Evolutionary conservation across 1,140 invertebrate species (phyloP).

Genomic region (Drosophila takahashii): DNA sequence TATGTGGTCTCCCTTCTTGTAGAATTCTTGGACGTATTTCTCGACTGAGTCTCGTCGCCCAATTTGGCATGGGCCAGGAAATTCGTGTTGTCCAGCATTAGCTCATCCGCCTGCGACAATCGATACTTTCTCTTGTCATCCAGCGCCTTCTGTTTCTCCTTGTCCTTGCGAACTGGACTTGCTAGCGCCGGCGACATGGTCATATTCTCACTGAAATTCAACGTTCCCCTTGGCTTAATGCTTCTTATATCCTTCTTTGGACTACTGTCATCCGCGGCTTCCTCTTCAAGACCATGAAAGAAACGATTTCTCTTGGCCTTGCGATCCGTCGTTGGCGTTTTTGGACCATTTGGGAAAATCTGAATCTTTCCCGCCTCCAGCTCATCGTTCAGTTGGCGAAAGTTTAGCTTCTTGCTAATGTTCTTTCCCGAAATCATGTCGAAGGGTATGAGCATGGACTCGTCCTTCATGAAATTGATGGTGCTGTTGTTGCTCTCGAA

Average conservation of each 20-base stretch:
- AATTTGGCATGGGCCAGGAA: constrained; percentile 65
- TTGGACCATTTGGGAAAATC: constrained; percentile 60
- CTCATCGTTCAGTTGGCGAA: constrained; percentile 59
- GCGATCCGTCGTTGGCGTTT: constrained; percentile 55
- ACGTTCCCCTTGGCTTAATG: constrained; percentile 37
- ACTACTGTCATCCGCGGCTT: neutral
- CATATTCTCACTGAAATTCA: constrained; percentile 64
- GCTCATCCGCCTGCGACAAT: constrained; percentile 64
- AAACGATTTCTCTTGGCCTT: constrained; percentile 14
- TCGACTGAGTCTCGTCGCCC: constrained; percentile 65
- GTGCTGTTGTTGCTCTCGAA: constrained; percentile 20
- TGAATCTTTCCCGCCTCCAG: constrained; percentile 59
- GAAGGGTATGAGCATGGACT: constrained; percentile 52
- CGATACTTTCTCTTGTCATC: constrained; percentile 48
- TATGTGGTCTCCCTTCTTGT: constrained; percentile 56
- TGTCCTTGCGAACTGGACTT: neutral
- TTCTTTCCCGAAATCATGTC: constrained; percentile 53
- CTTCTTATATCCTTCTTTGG: neutral
- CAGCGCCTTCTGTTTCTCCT: neutral
- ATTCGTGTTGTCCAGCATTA: constrained; percentile 68
- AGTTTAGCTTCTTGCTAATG: constrained; percentile 53
- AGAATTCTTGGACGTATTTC: constrained; percentile 56
- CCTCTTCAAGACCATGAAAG: constrained; percentile 20
- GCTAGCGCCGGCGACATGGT: constrained; percentile 39
- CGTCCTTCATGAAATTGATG: constrained; percentile 31